Evolutionary conservation across 2,113 vertebrate species (phyloP).

Genomic region (Plecotus auritus): DNA sequence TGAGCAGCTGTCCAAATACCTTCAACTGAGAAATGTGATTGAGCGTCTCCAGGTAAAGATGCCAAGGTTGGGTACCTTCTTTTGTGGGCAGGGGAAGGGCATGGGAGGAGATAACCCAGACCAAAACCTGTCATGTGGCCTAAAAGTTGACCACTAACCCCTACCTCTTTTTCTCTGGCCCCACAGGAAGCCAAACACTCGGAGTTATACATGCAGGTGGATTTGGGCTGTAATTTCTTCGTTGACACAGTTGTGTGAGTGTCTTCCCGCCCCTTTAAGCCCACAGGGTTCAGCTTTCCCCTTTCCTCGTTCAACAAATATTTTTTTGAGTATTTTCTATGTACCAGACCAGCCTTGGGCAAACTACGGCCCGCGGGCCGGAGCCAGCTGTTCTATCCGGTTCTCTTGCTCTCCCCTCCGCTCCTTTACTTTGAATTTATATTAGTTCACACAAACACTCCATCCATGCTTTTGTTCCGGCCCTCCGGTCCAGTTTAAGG

Average conservation of each 20-base stretch:
- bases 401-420: no score
- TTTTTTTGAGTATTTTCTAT: conserved; percentile 19
- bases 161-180: conserved; percentile 39
- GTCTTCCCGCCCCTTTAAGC: not conserved
- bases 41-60: conserved; percentile 85
- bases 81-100: not conserved
- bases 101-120: not conserved
- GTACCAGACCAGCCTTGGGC: no score
- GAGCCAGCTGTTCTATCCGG: no score
- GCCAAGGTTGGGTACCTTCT: conserved; percentile 7
- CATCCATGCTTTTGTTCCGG: no score
- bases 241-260: conserved; percentile 92
- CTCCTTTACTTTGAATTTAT: no score
- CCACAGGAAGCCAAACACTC: conserved; percentile 81
- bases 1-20: conserved; percentile 89
- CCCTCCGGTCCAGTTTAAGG: no score
- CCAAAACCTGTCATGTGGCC: not conserved
- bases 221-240: conserved; percentile 92
- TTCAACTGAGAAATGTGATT: conserved; percentile 90
- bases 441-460: no score
- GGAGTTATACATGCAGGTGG: conserved; percentile 87
- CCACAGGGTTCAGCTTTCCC: conserved; percentile 2
- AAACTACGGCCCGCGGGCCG: no score
- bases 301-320: conserved; percentile 9
- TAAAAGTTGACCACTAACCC: conserved; percentile 28